A percentile compares a stretch with the other conserved stretches of the same genome.
phyloP scores from a whole-genome alignment of 2,797 vertebrate genomes.

The Syndactyla subalaris region DNA sequence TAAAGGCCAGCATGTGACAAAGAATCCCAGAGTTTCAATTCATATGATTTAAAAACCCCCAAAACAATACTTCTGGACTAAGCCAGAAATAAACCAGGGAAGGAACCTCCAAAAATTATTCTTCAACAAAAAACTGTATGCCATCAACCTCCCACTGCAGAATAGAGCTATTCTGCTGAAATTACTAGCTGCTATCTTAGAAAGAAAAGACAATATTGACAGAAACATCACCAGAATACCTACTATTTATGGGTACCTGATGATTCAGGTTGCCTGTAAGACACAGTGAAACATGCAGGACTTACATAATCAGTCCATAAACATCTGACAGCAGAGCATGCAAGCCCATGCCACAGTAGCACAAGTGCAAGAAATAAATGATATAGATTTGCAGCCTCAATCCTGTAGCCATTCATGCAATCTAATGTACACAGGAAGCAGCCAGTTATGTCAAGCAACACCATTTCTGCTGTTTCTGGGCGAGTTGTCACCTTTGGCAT shows the following conservation, averaged over 20 bases:
- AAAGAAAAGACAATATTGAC: not conserved
- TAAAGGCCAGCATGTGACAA: not conserved
- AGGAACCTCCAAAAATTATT: not conserved
- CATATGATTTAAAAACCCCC: not conserved
- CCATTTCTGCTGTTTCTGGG: not conserved
- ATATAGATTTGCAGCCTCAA: not conserved
- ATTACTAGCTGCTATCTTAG: not conserved
- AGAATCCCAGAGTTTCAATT: not conserved
- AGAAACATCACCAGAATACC: not conserved
- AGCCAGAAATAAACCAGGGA: not conserved
- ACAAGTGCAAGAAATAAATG: not conserved
- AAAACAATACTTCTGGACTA: not conserved
- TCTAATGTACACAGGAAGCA: not conserved
- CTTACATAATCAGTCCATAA: not conserved
- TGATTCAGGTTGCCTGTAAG: not conserved
- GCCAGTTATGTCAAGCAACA: not conserved
- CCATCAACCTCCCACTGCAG: not conserved
- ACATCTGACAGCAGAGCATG: not conserved
- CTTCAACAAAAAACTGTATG: not conserved
- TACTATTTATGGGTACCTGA: not conserved
- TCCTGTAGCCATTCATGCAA: not conserved
- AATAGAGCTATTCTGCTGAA: not conserved
- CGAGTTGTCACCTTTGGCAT: not conserved
- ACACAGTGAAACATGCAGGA: not conserved
- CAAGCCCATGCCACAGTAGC: not conserved